Percentiles rank a stretch among this genome's conserved stretches.
Evolutionary conservation across 2,888 invertebrate genomes (phyloP).

Genomic region (Nephrotoma guestfalica): DNA sequence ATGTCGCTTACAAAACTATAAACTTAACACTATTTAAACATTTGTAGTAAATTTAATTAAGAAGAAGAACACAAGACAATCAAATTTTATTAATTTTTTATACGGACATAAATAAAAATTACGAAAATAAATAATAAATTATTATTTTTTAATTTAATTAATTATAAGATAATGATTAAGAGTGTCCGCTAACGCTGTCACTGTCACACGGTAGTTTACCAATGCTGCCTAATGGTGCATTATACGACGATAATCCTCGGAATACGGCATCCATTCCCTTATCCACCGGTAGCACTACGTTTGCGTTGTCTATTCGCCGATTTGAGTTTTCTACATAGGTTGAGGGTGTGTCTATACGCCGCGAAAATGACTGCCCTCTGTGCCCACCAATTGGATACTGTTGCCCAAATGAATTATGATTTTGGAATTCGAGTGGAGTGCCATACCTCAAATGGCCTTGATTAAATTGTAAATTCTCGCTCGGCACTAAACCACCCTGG

Average conservation of each 20-base stretch:
- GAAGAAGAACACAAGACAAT: not conserved
- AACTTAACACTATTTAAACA: not conserved
- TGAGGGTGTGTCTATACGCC: not conserved
- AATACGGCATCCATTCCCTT: not conserved
- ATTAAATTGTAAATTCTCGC: not conserved
- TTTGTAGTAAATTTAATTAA: not conserved
- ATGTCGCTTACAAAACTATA: not conserved
- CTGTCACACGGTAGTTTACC: conserved; percentile 1
- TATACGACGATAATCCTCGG: not conserved
- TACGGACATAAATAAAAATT: not conserved
- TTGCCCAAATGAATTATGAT: not conserved
- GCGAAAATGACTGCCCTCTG: not conserved
- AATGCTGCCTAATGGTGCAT: conserved; percentile 1
- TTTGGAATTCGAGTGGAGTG: not conserved
- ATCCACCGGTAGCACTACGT: not conserved
- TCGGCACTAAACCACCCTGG: not conserved
- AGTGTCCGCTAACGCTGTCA: not conserved
- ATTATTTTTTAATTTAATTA: not conserved
- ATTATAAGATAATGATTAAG: not conserved
- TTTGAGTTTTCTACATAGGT: not conserved
- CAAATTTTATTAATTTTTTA: not conserved
- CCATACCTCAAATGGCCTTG: not conserved
- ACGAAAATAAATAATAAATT: not conserved
- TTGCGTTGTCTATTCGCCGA: not conserved
- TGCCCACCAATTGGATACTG: not conserved